Conservation (phyloP, 2,888 invertebrate species). For the Amblyjoppa fuscipennis region DNA sequence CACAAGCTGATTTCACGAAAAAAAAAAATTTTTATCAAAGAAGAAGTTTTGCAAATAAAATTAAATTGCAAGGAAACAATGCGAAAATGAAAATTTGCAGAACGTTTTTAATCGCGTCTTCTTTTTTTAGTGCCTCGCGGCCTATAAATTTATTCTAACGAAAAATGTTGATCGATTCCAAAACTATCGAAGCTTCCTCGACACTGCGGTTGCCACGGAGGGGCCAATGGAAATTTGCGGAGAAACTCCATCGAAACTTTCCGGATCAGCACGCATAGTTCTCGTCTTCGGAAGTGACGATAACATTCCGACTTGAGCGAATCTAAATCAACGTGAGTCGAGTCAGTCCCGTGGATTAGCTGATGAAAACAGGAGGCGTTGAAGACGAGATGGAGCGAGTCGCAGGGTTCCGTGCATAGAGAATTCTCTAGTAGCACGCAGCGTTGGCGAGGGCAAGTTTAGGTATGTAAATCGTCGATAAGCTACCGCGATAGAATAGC, state of each 20-base stretch:
- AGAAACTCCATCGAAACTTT: slow-evolving; percentile 41
- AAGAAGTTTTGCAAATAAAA: too few species aligned
- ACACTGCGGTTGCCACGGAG: neutral
- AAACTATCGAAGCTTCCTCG: slow-evolving; percentile 34
- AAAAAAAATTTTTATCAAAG: neutral
- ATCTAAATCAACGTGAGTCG: slow-evolving; percentile 57
- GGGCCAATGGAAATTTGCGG: slow-evolving; percentile 3
- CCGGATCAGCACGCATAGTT: slow-evolving; percentile 37
- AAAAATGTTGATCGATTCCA: slow-evolving; percentile 53
- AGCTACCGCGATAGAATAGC: slow-evolving; percentile 22
- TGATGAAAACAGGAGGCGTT: slow-evolving; percentile 33
- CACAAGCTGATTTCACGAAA: neutral
- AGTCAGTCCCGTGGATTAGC: slow-evolving; percentile 47
- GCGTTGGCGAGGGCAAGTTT: slow-evolving; percentile 3
- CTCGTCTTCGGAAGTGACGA: slow-evolving; percentile 43
- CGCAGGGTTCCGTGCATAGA: neutral
- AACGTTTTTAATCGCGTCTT: too few species aligned
- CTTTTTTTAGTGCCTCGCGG: neutral
- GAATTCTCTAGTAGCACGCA: neutral
- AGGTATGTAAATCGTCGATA: slow-evolving; percentile 32
- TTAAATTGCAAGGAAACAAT: too few species aligned
- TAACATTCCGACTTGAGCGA: slow-evolving; percentile 56
- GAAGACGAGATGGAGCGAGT: slow-evolving; percentile 8
- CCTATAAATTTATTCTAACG: slow-evolving; percentile 47
- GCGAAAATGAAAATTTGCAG: too few species aligned